Percentiles rank a stretch among this genome's conserved stretches.
phyloP scores from a whole-genome alignment of 1,140 invertebrate genomes.

The Berghia stephanieae region DNA sequence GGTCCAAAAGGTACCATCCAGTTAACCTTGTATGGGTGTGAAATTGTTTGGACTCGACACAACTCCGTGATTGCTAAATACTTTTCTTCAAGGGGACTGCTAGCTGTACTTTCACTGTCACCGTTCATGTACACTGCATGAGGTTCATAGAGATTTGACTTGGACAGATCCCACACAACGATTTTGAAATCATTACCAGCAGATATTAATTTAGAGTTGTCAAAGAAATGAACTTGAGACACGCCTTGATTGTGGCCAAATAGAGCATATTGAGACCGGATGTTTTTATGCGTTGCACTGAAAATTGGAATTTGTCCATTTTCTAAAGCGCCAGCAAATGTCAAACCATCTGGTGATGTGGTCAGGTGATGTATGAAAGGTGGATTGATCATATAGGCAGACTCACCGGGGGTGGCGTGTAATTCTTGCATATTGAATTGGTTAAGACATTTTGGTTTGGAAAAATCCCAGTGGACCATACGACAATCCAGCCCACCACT shows the following conservation, averaged over 20 bases:
- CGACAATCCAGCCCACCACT: conserved; percentile 59
- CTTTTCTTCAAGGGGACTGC: conserved; percentile 31
- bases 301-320: conserved; percentile 58
- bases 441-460: conserved; percentile 52
- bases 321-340: conserved; percentile 56
- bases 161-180: conserved; percentile 55
- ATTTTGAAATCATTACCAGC: conserved; percentile 59
- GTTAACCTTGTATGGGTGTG: conserved; percentile 56
- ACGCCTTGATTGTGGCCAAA: conserved; percentile 58
- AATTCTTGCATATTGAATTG: conserved; percentile 62
- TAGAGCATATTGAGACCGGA: conserved; percentile 49
- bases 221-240: conserved; percentile 57
- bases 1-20: conserved; percentile 51
- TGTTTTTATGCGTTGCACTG: conserved; percentile 45
- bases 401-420: conserved; percentile 44
- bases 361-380: conserved; percentile 58
- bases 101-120: conserved; percentile 26
- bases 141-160: conserved; percentile 37
- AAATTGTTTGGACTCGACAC: conserved; percentile 43
- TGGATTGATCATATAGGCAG: conserved; percentile 58
- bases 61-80: conserved; percentile 40
- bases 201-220: conserved; percentile 46
- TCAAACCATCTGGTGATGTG: conserved; percentile 45
- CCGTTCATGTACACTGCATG: conserved; percentile 33
- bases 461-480: conserved; percentile 62